phyloP scores from a whole-genome alignment of 2,888 invertebrate genomes.

The Tetrapedia diversipes region DNA sequence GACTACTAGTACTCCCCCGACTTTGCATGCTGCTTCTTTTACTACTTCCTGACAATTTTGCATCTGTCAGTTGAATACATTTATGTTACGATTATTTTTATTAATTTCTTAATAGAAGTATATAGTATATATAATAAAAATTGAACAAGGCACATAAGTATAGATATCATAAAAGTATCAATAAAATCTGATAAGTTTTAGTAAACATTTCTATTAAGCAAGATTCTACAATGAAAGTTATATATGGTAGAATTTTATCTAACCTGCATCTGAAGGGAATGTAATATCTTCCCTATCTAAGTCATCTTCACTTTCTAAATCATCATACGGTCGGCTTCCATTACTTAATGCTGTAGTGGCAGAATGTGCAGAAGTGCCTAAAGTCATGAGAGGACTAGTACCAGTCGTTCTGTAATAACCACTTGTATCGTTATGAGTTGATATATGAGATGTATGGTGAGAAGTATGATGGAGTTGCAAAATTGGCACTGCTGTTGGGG shows the following conservation, averaged over 20 bases:
- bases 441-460: slow-evolving; percentile 76
- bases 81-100: slow-evolving; percentile 54
- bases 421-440: slow-evolving; percentile 75
- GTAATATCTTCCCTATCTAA: slow-evolving; percentile 93
- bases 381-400: slow-evolving; percentile 85
- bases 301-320: slow-evolving; percentile 95
- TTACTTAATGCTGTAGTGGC: slow-evolving; percentile 85
- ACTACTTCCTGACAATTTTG: slow-evolving; percentile 90
- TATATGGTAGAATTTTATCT: slow-evolving; percentile 55
- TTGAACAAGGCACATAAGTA: neutral
- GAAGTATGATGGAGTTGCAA: slow-evolving; percentile 77
- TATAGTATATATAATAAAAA: neutral
- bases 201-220: neutral
- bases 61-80: slow-evolving; percentile 84
- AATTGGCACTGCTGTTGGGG: slow-evolving; percentile 75
- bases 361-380: slow-evolving; percentile 83
- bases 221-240: slow-evolving; percentile 2
- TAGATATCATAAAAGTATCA: neutral
- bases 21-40: slow-evolving; percentile 96
- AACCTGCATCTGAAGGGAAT: slow-evolving; percentile 90
- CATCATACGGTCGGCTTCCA: slow-evolving; percentile 89
- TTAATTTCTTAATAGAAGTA: slow-evolving; percentile 10
- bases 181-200: too few relatives aligned
- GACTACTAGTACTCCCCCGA: slow-evolving; percentile 94
- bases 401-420: slow-evolving; percentile 85